Evolutionary conservation across 2,888 invertebrate species (phyloP), one percentile per base, ranked within the genome.

Genomic region (Oscheius sp.): DNA sequence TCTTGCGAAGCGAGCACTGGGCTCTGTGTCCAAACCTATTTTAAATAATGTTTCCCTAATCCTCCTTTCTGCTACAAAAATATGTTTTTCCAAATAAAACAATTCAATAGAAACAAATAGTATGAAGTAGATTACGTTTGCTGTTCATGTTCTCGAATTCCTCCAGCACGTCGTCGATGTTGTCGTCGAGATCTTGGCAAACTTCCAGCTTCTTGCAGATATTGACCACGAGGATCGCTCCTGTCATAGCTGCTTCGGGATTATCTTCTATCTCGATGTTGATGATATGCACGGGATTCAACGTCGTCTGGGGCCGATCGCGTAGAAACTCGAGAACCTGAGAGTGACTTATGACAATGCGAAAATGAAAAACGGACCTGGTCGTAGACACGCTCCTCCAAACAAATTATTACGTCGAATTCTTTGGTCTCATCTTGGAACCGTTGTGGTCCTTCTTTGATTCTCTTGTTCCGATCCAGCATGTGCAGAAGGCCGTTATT

Each of bases 221-320:
- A 90, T 99, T 97, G 90, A 95, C 95, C 83, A 99, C 96, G 85
- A 97, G 92, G 91, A 98, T 97, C 50, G 99, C 98, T 81, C 99
- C 99, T 89, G 99, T 94, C 2, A 98, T 96, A 0, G 99, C 99
- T 90, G 99, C 99, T 90, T 99, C 99, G 83, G 98, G 96, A 91
- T 99, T 99, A 91, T 99, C 99, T 90, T 96, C 96, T 86, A 99
- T 96, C 89, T 99, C 99, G 84, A 99, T 94, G 90, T 99, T 99
- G 73, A 99, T 94, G 58, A 99, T 93, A 91, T 99, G 99, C 2
- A 95, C 96, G 5, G 95, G 94, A 71, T 94, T 94, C 7, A 89
- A 85, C 4, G 94, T 94, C 84, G 93, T 93, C 66, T 93, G 92
- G 72, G 93, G 93, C 87, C 94, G 92, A 47, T 92, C 93, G 83